Evolutionary conservation across 2,113 vertebrate species (phyloP).

Genomic region (Lepus americanus): DNA sequence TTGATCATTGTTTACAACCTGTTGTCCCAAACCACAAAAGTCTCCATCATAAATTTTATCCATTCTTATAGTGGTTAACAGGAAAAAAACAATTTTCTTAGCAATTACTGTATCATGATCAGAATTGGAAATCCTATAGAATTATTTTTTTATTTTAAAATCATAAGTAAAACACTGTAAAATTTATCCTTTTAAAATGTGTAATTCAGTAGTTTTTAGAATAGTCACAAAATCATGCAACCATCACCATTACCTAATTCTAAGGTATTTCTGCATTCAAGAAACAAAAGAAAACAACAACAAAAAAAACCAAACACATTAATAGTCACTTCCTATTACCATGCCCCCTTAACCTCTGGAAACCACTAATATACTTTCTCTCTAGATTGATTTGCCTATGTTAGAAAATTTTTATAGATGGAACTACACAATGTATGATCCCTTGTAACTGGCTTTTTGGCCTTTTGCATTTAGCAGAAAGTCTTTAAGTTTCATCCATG

Average conservation of each 20-base stretch:
- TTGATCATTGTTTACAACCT: neutral
- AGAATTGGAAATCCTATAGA: neutral
- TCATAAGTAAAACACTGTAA: neutral
- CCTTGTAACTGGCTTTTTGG: neutral
- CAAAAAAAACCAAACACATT: neutral
- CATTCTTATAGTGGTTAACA: neutral
- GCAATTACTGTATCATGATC: neutral
- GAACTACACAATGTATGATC: neutral
- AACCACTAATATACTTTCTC: neutral
- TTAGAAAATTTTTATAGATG: neutral
- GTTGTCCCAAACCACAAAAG: neutral
- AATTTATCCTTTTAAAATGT: neutral
- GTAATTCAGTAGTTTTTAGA: neutral
- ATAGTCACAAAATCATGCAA: constrained; percentile 1
- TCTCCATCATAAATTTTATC: neutral
- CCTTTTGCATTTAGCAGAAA: constrained; percentile 1
- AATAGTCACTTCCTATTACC: neutral
- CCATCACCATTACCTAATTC: neutral
- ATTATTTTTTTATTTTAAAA: neutral
- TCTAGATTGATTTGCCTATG: constrained; percentile 7
- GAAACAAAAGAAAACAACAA: too few species aligned
- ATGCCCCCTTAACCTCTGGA: neutral
- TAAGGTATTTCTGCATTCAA: neutral
- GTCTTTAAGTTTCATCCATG: neutral
- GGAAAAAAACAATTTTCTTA: neutral